These are phyloP conservation scores for Octopus bimaculoides DNA, from an alignment of 1,140 invertebrate genomes.

Conservation along the genomic window DNA sequence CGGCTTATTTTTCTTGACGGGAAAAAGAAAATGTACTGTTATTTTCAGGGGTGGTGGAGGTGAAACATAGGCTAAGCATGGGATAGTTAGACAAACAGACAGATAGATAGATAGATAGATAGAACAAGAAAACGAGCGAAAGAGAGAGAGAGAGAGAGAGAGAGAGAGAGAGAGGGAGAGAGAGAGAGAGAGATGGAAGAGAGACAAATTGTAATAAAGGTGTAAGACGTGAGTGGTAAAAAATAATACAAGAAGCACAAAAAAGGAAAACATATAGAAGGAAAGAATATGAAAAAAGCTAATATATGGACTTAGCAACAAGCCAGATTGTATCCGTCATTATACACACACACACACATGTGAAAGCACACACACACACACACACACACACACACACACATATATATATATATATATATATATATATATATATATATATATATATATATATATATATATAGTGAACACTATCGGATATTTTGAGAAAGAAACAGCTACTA, in stretches of 20 bases:
- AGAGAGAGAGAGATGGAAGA: not conserved
- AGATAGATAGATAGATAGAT: not conserved
- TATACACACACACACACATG: not conserved
- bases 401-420: not conserved
- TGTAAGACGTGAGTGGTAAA: not conserved
- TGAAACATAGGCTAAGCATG: not conserved
- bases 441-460: too few species aligned
- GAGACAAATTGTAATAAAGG: not conserved
- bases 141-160: not conserved
- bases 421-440: not conserved
- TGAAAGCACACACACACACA: not conserved
- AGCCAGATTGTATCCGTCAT: not conserved
- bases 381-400: not conserved
- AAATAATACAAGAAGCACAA: not conserved
- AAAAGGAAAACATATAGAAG: not conserved
- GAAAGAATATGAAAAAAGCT: not conserved
- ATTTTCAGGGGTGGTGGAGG: not conserved
- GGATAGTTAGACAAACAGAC: not conserved
- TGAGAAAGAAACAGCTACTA: too few species aligned
- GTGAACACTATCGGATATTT: too few species aligned
- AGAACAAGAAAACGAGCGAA: not conserved
- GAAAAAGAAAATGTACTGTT: not conserved
- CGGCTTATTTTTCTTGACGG: too few species aligned
- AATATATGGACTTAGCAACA: not conserved
- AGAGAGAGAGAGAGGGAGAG: not conserved